Base-by-base conservation (phyloP, 2,797 vertebrate genomes). In the Acipenser transmontanus region DNA sequence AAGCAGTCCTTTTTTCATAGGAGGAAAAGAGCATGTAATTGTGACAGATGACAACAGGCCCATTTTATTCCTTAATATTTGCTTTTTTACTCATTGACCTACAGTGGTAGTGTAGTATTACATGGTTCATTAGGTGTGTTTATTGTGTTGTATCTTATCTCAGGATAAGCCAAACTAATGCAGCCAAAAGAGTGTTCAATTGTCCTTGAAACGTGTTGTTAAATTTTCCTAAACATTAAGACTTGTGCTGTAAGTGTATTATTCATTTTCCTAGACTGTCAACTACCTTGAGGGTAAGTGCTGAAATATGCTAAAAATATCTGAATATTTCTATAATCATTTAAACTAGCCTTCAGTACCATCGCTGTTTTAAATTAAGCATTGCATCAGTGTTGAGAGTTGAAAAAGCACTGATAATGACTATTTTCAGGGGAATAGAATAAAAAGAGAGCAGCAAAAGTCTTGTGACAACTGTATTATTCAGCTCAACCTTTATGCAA, bases 81-180 rank as follows among this genome's bases (percentile, higher is more conserved):
- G 2, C 34, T 34, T 34, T 34, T 74, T 76, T 80, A 80, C 70
- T 73, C 76, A 77, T 75, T 80, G 78, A 80, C 76, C 78, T 71
- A 20, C 71, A 34, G 34, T 34, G 34, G 34, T 34, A 61, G 67
- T 70, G 70, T 69, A 72, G 76, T 76, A 80, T 80, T 74, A 76
- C 76, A 80, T 73, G 78, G 76, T 74, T 77, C 78, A 77, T 79
- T 80, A 80, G 78, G 70, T 80, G 70, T 34, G 34, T 34, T 34
- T n/a, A 34, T 64, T 72, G 71, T 52, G 65, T 74, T 68, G 59
- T 61, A 72, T 65, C 77, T 76, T 75, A 69, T 80, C 78, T 73
- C 74, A 70, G 61, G 49, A 64, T 68, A 69, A 68, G 72, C 72
- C 69, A 76, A 75, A 73, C 67, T 75, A 74, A 76, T 79, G 73